Base-by-base conservation (phyloP, 2,797 vertebrate genomes). In the Micropoecilia bifurca region DNA sequence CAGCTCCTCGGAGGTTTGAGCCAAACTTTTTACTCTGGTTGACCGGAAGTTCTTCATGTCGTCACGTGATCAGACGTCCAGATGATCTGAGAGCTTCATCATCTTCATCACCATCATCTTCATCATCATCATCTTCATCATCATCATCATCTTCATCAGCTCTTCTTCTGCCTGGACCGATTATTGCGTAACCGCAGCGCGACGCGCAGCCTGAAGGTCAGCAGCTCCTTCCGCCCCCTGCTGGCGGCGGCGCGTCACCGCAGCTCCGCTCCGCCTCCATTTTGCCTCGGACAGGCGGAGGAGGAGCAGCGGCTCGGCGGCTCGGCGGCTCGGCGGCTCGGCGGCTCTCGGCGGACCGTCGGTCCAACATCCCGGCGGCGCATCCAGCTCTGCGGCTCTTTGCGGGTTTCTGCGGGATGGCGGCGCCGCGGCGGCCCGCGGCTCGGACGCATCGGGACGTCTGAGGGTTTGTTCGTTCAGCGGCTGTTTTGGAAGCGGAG, bases 231-330 rank as follows among this genome's bases (percentile, higher is more conserved):
- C 86, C 16, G 16, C 74, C 57, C 83, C 53, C 83, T 71, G 20
- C 68, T n/a, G 57, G 39, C 53, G 41, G 57, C 59, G 25, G 22
- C 2, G 28, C 13, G 66, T 36, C 71, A 20, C 8, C 6, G 28
- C 3, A 41, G 4, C 18, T 28, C 30, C 73, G 46, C 22, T 66
- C 50, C 50, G 77, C 86, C 87, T 93, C 91, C 90, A 91, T 93
- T 91, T 91, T 88, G 59, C 0, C 87, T 36, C 75, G 71, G 74
- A 74, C 86, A 53, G 22, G 83, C 68, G 83, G 86, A 71, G 82
- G 55, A 80, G 79, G 2, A 74, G 75, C 83, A 75, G 76, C 84
- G 82, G 75, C 50, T 20, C 41, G 33, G 33, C n/a, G n/a, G 33
- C 33, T 33, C 74, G 36, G 75, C 57, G 61, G n/a, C 50, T 20